A percentile compares a stretch with the other conserved stretches of the same genome.
Conservation (phyloP, 1,140 invertebrate genomes). For the Bathynomus jamesi region DNA sequence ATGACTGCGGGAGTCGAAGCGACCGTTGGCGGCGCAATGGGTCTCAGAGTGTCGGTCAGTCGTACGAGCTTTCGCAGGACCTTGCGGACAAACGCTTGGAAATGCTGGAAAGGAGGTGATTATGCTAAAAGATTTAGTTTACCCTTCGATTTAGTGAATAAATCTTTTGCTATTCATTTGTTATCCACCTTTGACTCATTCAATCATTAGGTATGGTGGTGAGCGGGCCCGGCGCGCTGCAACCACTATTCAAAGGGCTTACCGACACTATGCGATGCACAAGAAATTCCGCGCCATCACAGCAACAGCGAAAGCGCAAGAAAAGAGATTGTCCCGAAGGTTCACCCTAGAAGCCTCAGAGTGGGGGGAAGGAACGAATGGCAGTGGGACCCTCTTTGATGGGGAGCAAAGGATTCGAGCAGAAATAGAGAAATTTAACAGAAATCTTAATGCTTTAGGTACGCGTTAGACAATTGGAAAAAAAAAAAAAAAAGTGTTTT, state of each 20-base stretch:
- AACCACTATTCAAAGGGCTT: conserved; percentile 88
- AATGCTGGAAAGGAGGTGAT: conserved; percentile 61
- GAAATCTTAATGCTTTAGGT: conserved; percentile 31
- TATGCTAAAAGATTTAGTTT: too few species aligned
- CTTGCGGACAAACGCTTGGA: conserved; percentile 92
- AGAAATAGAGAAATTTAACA: conserved; percentile 31
- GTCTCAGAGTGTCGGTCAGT: conserved; percentile 14
- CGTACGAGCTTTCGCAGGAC: conserved; percentile 91
- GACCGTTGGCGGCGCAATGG: conserved; percentile 24
- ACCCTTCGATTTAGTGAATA: too few species aligned
- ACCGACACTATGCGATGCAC: conserved; percentile 80
- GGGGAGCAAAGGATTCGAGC: conserved; percentile 29
- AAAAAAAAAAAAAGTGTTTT: too few species aligned
- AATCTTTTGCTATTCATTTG: too few species aligned
- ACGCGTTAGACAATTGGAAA: too few species aligned
- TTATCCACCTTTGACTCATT: too few species aligned
- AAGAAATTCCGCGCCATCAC: conserved; percentile 92
- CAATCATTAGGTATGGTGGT: conserved; percentile 92
- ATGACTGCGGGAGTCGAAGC: conserved; percentile 22
- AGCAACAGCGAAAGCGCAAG: conserved; percentile 81
- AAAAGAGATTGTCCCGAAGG: conserved; percentile 62
- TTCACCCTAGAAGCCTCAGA: conserved; percentile 44
- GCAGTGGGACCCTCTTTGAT: conserved; percentile 7
- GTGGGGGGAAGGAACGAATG: conserved; percentile 13
- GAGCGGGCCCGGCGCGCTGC: conserved; percentile 78